Evolutionary conservation across 2,797 vertebrate species (phyloP).

Genomic region (Mastacembelus armatus): DNA sequence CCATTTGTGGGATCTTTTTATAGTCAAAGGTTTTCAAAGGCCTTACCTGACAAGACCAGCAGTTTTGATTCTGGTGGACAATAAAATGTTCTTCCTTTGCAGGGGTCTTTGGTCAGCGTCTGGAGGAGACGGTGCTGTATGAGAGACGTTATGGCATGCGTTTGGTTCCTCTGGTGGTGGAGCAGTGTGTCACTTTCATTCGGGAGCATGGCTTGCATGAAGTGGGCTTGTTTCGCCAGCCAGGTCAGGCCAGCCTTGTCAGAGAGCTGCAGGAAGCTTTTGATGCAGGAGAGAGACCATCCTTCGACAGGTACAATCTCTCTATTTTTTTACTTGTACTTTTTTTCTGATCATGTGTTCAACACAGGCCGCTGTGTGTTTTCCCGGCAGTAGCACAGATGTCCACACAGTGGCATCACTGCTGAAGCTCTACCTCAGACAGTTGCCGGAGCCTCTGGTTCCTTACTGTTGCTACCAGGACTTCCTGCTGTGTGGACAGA

Average conservation of each 20-base stretch:
- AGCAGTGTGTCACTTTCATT: slow-evolving; percentile 86
- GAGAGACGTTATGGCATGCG: slow-evolving; percentile 83
- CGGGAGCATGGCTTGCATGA: slow-evolving; percentile 79
- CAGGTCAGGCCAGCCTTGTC: slow-evolving; percentile 83
- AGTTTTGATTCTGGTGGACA: neutral
- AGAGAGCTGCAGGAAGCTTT: slow-evolving; percentile 85
- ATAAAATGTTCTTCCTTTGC: neutral
- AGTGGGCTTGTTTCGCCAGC: slow-evolving; percentile 84
- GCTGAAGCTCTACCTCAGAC: slow-evolving; percentile 86
- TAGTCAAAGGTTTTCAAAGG: neutral
- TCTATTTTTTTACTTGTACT: neutral
- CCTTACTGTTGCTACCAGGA: slow-evolving; percentile 83
- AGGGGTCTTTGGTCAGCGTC: slow-evolving; percentile 86
- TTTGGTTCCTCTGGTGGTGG: slow-evolving; percentile 85
- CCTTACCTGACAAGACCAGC: no score
- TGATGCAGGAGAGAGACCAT: slow-evolving; percentile 84
- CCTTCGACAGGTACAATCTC: slow-evolving; percentile 80
- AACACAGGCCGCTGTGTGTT: slow-evolving; percentile 4
- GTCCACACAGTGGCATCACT: slow-evolving; percentile 87
- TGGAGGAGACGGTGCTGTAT: slow-evolving; percentile 86
- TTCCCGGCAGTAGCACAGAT: slow-evolving; percentile 80
- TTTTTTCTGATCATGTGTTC: neutral
- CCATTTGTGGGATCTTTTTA: no score
- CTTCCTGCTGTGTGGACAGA: slow-evolving; percentile 82
- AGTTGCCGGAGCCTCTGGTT: slow-evolving; percentile 85